Conservation (phyloP, 2,113 vertebrate genomes). For the Pavo muticus region DNA sequence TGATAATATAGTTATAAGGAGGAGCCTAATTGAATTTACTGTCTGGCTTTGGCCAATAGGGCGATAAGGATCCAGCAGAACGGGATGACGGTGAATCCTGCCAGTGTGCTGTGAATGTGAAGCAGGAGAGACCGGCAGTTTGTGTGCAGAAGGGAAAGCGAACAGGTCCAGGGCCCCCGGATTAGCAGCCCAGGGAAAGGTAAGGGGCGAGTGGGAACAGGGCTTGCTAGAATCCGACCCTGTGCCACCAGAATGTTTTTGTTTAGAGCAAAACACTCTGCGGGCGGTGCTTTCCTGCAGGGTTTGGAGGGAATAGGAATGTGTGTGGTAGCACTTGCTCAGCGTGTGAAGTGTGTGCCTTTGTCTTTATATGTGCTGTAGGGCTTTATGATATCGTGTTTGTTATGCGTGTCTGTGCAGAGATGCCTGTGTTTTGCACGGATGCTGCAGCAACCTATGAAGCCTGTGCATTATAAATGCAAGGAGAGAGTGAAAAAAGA, state of each 20-base stretch:
- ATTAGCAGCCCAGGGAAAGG: constrained; percentile 51
- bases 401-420: neutral
- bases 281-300: neutral
- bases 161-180: neutral
- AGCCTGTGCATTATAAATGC: neutral
- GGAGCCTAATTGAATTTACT: constrained; percentile 74
- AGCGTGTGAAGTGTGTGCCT: constrained; percentile 15
- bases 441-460: neutral
- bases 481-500: neutral
- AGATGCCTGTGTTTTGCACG: neutral
- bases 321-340: constrained; percentile 16
- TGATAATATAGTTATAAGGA: constrained; percentile 74
- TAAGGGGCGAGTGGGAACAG: neutral
- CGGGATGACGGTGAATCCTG: constrained; percentile 68
- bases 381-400: neutral
- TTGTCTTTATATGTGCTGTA: constrained; percentile 54
- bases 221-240: neutral
- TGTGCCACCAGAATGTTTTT: neutral
- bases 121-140: constrained; percentile 62
- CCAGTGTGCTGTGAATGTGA: constrained; percentile 71
- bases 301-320: neutral
- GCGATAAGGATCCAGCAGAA: constrained; percentile 45
- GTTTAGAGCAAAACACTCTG: neutral
- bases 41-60: constrained; percentile 70
- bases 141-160: constrained; percentile 35